These are phyloP conservation scores for Thaumatotibia leucotreta DNA, from an alignment of 1,140 invertebrate genomes.

Conservation along the genomic window DNA sequence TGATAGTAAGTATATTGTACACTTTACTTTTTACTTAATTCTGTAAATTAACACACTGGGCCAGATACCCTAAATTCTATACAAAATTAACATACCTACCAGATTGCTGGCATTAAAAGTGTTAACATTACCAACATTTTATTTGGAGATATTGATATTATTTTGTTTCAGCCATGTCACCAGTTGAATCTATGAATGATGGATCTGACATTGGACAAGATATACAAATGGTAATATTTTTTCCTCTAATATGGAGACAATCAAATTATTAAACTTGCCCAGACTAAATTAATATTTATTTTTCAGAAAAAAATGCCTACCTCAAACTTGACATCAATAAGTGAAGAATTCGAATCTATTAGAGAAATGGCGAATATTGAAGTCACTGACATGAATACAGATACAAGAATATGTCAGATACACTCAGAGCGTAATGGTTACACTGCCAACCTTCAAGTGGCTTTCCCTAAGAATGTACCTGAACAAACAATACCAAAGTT, in stretches of 20 bases:
- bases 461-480: constrained; percentile 86
- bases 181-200: constrained; percentile 58
- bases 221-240: constrained; percentile 54
- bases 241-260: neutral
- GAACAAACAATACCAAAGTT: constrained; percentile 72
- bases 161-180: constrained; percentile 53
- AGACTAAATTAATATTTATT: neutral
- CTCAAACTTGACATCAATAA: constrained; percentile 61
- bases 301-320: constrained; percentile 50
- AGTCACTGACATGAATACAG: constrained; percentile 87
- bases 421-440: constrained; percentile 85
- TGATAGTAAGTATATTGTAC: constrained; percentile 62
- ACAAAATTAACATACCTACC: no score
- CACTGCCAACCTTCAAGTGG: constrained; percentile 85
- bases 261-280: neutral
- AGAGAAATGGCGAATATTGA: constrained; percentile 90
- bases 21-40: no score
- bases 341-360: constrained; percentile 91
- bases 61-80: no score
- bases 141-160: no score
- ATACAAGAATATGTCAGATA: constrained; percentile 84
- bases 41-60: no score
- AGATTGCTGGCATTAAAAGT: no score
- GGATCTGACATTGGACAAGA: constrained; percentile 57
- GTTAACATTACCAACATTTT: no score